Percentiles rank a stretch among this genome's conserved stretches.
Evolutionary conservation across 2,888 invertebrate genomes (phyloP).

Genomic region (Pocota personata): DNA sequence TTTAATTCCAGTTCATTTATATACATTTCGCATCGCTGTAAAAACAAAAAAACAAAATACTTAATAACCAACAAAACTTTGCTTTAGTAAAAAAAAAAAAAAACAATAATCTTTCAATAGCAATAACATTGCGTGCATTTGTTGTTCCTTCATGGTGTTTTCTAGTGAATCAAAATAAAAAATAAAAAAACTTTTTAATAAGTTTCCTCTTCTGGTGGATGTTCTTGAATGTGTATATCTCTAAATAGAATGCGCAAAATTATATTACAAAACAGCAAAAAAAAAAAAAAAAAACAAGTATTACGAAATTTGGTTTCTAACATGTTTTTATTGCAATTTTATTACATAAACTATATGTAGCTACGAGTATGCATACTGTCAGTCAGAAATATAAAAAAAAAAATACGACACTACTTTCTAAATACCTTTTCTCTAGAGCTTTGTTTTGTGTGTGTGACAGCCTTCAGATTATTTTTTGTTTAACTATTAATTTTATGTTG

Average conservation of each 20-base stretch:
- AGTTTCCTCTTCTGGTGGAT: slow-evolving; percentile 50
- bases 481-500: slow-evolving; percentile 29
- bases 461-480: background rate
- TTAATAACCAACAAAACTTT: slow-evolving; percentile 32
- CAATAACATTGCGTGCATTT: slow-evolving; percentile 51
- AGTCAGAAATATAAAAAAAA: background rate
- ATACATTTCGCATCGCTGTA: slow-evolving; percentile 38
- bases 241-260: slow-evolving; percentile 17
- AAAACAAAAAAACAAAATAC: background rate
- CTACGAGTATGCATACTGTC: slow-evolving; percentile 19
- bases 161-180: slow-evolving; percentile 1
- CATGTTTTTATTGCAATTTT: background rate
- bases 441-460: slow-evolving; percentile 33
- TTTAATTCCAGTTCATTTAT: slow-evolving; percentile 23
- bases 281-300: slow-evolving; percentile 2
- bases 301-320: slow-evolving; percentile 7
- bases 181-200: background rate
- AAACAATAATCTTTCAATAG: slow-evolving; percentile 14
- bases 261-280: background rate
- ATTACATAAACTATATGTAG: slow-evolving; percentile 8
- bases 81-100: slow-evolving; percentile 22
- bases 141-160: slow-evolving; percentile 29
- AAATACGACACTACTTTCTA: background rate
- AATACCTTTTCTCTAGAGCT: slow-evolving; percentile 26
- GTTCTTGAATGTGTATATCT: slow-evolving; percentile 40